Conservation (phyloP, 2,113 vertebrate genomes). For the Dicaeum eximium region DNA sequence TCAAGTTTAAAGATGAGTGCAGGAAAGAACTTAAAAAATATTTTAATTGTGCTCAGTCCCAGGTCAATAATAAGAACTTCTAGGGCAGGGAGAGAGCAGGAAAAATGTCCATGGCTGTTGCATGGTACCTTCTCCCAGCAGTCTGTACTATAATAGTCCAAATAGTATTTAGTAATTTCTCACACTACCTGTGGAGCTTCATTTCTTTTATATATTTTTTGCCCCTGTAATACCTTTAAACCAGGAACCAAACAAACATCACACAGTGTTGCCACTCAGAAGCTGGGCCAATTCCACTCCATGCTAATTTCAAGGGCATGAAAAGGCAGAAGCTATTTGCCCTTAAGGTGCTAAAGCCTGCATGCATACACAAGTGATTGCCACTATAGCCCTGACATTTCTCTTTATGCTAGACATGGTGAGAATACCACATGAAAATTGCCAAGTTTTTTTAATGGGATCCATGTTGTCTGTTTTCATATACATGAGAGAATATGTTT, state of each 20-base stretch:
- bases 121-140: neutral
- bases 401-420: neutral
- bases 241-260: neutral
- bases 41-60: neutral
- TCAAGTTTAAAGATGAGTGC: neutral
- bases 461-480: neutral
- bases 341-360: neutral
- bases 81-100: neutral
- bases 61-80: neutral
- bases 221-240: neutral
- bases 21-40: neutral
- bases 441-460: neutral
- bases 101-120: neutral
- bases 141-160: neutral
- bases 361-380: neutral
- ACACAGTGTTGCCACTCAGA: neutral
- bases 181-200: neutral
- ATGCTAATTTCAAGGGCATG: neutral
- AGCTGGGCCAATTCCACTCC: neutral
- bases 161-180: neutral
- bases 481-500: neutral
- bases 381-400: neutral
- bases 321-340: neutral
- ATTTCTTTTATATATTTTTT: neutral
- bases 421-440: neutral